Conservation (phyloP, 2,797 vertebrate genomes). For the Chanos chanos region DNA sequence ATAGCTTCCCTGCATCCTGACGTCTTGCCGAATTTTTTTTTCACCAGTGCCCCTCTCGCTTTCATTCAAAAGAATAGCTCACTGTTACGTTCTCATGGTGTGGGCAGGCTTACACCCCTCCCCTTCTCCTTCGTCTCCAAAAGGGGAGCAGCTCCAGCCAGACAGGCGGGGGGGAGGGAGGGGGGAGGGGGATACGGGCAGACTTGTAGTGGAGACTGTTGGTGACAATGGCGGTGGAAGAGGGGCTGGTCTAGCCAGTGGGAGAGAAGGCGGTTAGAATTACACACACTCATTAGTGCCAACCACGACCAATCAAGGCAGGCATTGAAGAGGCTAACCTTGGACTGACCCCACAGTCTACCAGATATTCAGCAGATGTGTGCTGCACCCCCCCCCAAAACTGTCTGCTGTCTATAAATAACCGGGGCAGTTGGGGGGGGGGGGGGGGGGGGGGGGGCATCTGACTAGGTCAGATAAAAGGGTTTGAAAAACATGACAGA, state of each 20-base stretch:
- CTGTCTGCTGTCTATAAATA: slow-evolving; percentile 54
- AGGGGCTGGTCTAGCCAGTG: slow-evolving; percentile 31
- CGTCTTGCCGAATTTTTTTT: slow-evolving; percentile 15
- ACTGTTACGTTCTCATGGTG: slow-evolving; percentile 36
- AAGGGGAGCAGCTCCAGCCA: slow-evolving; percentile 47
- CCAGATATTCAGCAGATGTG: slow-evolving; percentile 54
- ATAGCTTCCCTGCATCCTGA: slow-evolving; percentile 42
- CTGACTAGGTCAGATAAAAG: slow-evolving; percentile 10
- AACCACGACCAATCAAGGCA: slow-evolving; percentile 42
- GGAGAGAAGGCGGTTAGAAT: slow-evolving; percentile 38
- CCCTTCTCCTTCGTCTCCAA: slow-evolving; percentile 30
- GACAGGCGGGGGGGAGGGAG: slow-evolving; percentile 35
- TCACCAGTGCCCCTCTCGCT: slow-evolving; percentile 21
- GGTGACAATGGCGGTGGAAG: slow-evolving; percentile 41
- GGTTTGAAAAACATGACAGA: not conserved
- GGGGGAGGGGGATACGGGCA: not conserved
- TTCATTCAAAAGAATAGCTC: slow-evolving; percentile 53
- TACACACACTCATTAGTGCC: slow-evolving; percentile 42
- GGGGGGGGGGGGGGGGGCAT: slow-evolving; percentile 28
- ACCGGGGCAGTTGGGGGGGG: slow-evolving; percentile 27
- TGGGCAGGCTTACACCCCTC: slow-evolving; percentile 36
- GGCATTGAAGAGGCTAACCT: slow-evolving; percentile 49
- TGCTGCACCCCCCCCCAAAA: slow-evolving; percentile 43
- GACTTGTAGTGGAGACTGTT: slow-evolving; percentile 23
- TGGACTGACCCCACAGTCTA: slow-evolving; percentile 50